phyloP scores from a whole-genome alignment of 2,113 vertebrate genomes.

The Camelus dromedarius region DNA sequence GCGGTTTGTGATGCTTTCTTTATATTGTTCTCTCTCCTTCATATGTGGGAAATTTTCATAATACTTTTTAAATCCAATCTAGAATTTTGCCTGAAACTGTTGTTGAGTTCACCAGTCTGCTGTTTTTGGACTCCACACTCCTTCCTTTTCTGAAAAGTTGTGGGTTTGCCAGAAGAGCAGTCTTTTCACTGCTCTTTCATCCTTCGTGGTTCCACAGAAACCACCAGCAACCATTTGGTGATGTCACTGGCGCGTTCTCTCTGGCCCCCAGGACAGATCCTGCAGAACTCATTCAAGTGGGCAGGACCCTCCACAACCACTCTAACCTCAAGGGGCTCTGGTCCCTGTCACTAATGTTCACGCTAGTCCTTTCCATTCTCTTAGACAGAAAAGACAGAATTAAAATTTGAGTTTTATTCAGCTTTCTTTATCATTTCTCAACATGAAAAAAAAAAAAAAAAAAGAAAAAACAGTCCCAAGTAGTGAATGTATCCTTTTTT shows the following conservation, averaged over 20 bases:
- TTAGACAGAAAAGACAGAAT: slow-evolving; percentile 13
- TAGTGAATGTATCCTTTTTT: neutral
- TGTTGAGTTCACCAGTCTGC: neutral
- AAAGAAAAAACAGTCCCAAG: slow-evolving; percentile 1
- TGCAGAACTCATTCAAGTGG: neutral
- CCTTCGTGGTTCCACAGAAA: accelerated
- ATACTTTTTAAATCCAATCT: neutral
- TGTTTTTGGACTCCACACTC: neutral
- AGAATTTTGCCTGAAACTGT: neutral
- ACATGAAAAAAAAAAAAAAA: slow-evolving; percentile 14
- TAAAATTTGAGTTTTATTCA: slow-evolving; percentile 15
- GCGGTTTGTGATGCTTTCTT: neutral
- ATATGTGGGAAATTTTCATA: neutral
- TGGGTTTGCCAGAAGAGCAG: neutral
- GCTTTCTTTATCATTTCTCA: slow-evolving; percentile 54
- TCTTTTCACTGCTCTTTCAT: neutral
- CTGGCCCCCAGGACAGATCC: neutral
- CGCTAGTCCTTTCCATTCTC: neutral
- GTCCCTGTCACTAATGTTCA: neutral
- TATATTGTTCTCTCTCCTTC: neutral
- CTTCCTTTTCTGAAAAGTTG: slow-evolving; percentile 24
- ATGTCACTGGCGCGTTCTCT: neutral
- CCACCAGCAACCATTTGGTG: too few species aligned
- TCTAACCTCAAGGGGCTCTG: neutral
- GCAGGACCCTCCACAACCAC: neutral